Evolutionary conservation across 2,113 vertebrate species (phyloP).

Genomic region (Arvicanthis niloticus): DNA sequence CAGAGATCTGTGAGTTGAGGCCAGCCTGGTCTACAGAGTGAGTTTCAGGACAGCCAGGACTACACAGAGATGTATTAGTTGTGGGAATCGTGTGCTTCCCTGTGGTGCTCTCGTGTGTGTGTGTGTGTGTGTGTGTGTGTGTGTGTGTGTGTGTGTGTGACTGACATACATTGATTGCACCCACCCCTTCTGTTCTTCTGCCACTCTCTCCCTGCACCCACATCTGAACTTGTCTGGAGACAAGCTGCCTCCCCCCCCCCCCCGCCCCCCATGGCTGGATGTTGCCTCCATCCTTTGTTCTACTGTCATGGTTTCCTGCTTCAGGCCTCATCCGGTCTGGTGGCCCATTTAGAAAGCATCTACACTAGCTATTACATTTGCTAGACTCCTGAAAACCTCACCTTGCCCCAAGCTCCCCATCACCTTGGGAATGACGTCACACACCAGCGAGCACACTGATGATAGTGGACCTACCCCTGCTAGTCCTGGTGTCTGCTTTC

Average conservation of each 20-base stretch:
- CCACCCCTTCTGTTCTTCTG: background rate
- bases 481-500: background rate
- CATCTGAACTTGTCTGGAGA: background rate
- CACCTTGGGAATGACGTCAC: background rate
- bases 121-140: background rate
- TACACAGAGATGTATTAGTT: background rate
- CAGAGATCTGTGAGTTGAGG: background rate
- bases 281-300: background rate
- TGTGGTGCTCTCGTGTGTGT: background rate
- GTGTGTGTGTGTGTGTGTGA: background rate
- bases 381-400: background rate
- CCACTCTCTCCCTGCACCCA: background rate
- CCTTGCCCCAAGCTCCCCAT: background rate
- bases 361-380: background rate
- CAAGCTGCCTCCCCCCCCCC: too few species aligned
- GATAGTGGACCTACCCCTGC: background rate
- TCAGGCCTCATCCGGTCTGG: background rate
- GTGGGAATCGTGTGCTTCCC: background rate
- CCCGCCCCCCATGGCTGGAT: background rate
- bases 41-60: background rate
- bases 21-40: background rate
- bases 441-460: background rate
- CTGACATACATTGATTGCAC: background rate
- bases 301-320: background rate
- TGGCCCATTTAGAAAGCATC: background rate